phyloP scores from a whole-genome alignment of 2,797 vertebrate species.

The Lutjanus campechanus region DNA sequence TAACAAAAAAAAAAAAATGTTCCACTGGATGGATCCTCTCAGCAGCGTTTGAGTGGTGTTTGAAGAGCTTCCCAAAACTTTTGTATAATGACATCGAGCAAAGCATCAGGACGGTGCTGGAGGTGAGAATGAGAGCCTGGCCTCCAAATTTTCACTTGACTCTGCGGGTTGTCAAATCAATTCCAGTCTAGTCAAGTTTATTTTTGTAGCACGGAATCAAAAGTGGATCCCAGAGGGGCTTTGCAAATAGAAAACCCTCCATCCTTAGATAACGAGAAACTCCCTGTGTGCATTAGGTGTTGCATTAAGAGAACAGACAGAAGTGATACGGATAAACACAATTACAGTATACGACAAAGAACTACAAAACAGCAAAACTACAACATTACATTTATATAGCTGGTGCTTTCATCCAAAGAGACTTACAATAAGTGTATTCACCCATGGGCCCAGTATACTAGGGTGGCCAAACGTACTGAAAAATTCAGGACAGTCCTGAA shows the following conservation, averaged over 20 bases:
- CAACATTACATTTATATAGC: background rate
- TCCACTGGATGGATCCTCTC: slow-evolving; percentile 53
- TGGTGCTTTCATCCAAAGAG: too few species aligned
- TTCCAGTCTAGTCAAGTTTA: slow-evolving; percentile 40
- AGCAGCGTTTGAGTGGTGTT: slow-evolving; percentile 37
- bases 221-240: slow-evolving; percentile 8
- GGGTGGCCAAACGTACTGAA: too few species aligned
- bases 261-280: background rate
- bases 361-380: background rate
- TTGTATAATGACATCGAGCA: slow-evolving; percentile 41
- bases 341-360: background rate
- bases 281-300: background rate
- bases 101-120: slow-evolving; percentile 23
- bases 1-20: slow-evolving; percentile 37
- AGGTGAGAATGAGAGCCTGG: slow-evolving; percentile 34
- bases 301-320: background rate
- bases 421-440: too few species aligned
- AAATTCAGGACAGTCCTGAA: background rate
- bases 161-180: slow-evolving; percentile 34
- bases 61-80: slow-evolving; percentile 52
- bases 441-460: too few species aligned
- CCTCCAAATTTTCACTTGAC: slow-evolving; percentile 24
- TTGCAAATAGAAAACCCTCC: background rate
- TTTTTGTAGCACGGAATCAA: slow-evolving; percentile 24
- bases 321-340: background rate